Conservation (phyloP, 2,113 vertebrate genomes). For the Calonectris borealis region DNA sequence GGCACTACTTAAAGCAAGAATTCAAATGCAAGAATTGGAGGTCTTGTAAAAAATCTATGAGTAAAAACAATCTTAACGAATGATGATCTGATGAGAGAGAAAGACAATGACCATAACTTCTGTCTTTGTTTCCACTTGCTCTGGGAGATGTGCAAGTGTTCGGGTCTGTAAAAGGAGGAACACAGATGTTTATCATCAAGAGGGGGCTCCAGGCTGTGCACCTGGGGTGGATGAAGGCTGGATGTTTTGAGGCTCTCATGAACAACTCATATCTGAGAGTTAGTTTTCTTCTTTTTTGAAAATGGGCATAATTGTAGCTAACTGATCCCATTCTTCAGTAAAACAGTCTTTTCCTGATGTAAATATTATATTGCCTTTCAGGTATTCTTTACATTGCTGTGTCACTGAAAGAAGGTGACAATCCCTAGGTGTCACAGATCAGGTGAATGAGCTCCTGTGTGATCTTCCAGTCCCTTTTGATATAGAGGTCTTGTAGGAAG, state of each 20-base stretch:
- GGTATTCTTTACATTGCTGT: neutral
- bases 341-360: neutral
- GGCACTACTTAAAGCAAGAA: neutral
- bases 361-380: neutral
- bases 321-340: neutral
- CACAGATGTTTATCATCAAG: neutral
- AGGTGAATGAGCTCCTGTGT: neutral
- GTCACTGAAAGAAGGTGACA: neutral
- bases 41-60: neutral
- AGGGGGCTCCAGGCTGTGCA: neutral
- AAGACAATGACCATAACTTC: neutral
- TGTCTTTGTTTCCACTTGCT: neutral
- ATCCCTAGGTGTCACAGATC: neutral
- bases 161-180: neutral
- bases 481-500: neutral
- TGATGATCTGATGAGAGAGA: neutral
- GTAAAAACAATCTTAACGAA: neutral
- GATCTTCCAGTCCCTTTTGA: neutral
- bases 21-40: neutral
- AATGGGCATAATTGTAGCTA: neutral
- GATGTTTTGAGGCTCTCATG: neutral
- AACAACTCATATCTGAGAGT: rapidly evolving
- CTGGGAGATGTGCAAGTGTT: neutral
- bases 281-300: neutral
- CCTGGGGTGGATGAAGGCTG: neutral